Base-by-base conservation (phyloP, 2,888 invertebrate genomes). In the Aproaerema taeniolella region DNA sequence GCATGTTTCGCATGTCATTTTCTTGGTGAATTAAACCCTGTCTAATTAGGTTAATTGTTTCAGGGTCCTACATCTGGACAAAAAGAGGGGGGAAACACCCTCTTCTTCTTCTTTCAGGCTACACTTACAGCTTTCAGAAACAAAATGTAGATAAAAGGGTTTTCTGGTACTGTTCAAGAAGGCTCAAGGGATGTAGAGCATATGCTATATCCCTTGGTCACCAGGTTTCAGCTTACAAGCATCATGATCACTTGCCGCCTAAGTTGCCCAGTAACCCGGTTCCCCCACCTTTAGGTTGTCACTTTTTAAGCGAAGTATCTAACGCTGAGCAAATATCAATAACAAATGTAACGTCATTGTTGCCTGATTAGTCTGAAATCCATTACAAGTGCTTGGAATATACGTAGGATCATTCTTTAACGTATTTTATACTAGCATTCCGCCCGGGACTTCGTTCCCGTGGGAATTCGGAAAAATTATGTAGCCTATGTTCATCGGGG, bases 91-190 rank as follows among this genome's bases (percentile, higher is more conserved):
- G 79, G 0, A 85, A 77, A 38, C 85, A 86, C 48, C 85, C 85
- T 0, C 61, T 83, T 0, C 71, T 86, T 0, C 63, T 81, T 6
- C 61, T 81, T 13, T 47, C 56, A 4, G 79, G 78, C 2, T 85
- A 74, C 54, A 83, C 83, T 1, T 86, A 77, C 61, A 85, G 82
- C 46, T 83, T 72, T 42, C 85, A 86, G 55, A 83, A 85, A 50
- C 65, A 67, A 43, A 83, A 85, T 46, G 85, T 76, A 6, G 71
- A 82, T 46, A 85, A 83, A 1, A 62, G 81, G 30, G 58, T 81
- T 44, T 77, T 79, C 14, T 87, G 86, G 86, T 85, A 85, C 52
- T 86, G 86, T 45, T 86, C 86, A 0, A 55, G 80, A 45, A 68
- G 83, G 40, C 55, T 83, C 31, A 81, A 76, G 36, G 86, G 86